Base-by-base conservation (phyloP, 2,797 vertebrate species). In the Hypotaenidia philippensis region DNA sequence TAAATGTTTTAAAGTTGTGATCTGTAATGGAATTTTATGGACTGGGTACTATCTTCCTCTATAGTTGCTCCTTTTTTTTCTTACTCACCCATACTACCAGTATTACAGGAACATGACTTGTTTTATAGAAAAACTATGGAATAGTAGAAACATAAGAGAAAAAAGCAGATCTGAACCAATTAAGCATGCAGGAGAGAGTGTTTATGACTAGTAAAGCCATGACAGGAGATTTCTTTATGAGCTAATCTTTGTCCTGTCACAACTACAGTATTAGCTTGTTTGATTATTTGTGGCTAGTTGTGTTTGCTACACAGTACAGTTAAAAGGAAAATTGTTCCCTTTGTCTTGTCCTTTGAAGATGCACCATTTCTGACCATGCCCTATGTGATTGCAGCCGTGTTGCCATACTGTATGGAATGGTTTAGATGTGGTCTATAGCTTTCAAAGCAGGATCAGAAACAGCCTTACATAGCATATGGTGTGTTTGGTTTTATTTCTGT, bases 401-500 rank as follows among this genome's bases (percentile, higher is more conserved):
- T 53, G 3, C 21, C 79, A 6, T 19, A 11, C 32, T 68, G 7
- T 64, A 47, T 41, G 16, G 15, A 75, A 10, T 70, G 20, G 45
- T 85, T 74, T 45, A 49, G 2, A 20, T 52, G 8, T 34, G 27
- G 22, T 57, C 71, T 47, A 1, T 40, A 2, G 49, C n/a, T 71
- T 94, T 93, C 13, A 36, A 38, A 17, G 19, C 22, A 72, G 14
- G 11, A 26, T 80, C 9, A 36, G 2, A 69, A 29, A 22, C 22
- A 70, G 14, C 6, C 21, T 68, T 83, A 40, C 6, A 53, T 7
- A 40, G 36, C 14, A 10, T 57, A 56, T 36, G 29, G 4, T 57
- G 6, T 47, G 17, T 70, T 70, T 74, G 16, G 10, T 16, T 88
- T 79, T 47, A 27, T 64, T 95, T 95, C 93, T 80, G 6, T 57